Percentiles rank a stretch among this genome's conserved stretches.
Conservation (phyloP, 2,888 invertebrate species). For the Caenorhabditis afra region DNA sequence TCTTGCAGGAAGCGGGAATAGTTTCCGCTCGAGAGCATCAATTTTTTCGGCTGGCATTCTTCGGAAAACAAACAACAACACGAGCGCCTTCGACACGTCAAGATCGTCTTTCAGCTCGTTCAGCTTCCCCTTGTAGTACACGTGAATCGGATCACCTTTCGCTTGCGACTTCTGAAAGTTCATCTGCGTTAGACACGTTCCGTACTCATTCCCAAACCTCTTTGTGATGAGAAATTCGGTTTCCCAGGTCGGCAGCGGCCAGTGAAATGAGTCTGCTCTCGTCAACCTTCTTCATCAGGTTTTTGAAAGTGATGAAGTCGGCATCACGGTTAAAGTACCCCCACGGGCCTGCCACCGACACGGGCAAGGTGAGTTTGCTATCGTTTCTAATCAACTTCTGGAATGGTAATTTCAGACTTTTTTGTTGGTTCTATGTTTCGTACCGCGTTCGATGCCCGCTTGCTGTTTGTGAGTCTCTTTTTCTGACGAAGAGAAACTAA, state of each 20-base stretch:
- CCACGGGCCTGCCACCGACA: neutral
- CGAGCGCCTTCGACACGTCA: neutral
- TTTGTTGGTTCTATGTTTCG: too few species aligned
- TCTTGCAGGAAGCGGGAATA: constrained; percentile 13
- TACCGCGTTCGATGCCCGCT: too few species aligned
- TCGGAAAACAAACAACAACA: constrained; percentile 14
- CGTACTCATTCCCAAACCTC: constrained; percentile 1
- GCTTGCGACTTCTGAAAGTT: constrained; percentile 16
- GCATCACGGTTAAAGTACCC: neutral
- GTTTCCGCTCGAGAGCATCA: constrained; percentile 9
- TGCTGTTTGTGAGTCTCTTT: too few species aligned
- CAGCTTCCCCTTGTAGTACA: constrained; percentile 22
- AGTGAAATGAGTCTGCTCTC: constrained; percentile 6
- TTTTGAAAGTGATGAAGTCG: neutral
- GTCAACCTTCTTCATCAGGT: neutral
- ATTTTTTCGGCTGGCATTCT: constrained; percentile 5
- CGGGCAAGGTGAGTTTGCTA: neutral
- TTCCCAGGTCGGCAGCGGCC: constrained; percentile 17
- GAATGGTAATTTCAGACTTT: too few species aligned
- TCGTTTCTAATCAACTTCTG: too few species aligned
- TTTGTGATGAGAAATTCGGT: constrained; percentile 27
- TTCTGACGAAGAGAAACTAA: too few species aligned
- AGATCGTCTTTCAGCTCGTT: constrained; percentile 7
- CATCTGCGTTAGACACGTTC: neutral
- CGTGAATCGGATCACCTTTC: constrained; percentile 15